These are phyloP conservation scores for Tetraneura akinire DNA, from an alignment of 1,140 invertebrate species.

Conservation along the genomic window DNA sequence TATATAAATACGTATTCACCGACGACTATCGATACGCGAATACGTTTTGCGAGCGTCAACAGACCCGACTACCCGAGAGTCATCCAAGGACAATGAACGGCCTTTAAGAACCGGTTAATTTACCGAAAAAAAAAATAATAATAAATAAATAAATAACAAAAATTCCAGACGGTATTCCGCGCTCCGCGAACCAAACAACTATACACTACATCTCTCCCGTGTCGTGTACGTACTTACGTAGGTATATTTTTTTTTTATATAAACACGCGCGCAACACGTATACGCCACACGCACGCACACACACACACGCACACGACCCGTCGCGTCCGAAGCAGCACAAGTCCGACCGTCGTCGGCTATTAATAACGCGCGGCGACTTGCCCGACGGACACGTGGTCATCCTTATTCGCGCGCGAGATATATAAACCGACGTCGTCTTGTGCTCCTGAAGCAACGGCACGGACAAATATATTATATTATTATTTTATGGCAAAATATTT, in stretches of 20 bases:
- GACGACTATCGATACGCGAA: not conserved
- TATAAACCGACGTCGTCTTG: not conserved
- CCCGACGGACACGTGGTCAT: conserved; percentile 32
- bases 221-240: not conserved
- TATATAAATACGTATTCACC: no score
- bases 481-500: no score
- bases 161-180: conserved; percentile 45
- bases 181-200: conserved; percentile 29
- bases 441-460: no score
- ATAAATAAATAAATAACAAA: not conserved
- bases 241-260: no score
- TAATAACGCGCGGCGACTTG: conserved; percentile 29
- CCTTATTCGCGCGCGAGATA: conserved; percentile 2
- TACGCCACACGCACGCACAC: not conserved
- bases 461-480: no score
- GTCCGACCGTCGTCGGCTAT: not conserved
- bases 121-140: conserved; percentile 45
- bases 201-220: no score
- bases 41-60: conserved; percentile 38
- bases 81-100: conserved; percentile 50
- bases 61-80: conserved; percentile 29
- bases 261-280: not conserved
- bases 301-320: not conserved
- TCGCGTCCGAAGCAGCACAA: not conserved
- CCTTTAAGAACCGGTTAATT: conserved; percentile 50